Conservation (phyloP, 2,113 vertebrate species). For the Sminthopsis crassicaudata region DNA sequence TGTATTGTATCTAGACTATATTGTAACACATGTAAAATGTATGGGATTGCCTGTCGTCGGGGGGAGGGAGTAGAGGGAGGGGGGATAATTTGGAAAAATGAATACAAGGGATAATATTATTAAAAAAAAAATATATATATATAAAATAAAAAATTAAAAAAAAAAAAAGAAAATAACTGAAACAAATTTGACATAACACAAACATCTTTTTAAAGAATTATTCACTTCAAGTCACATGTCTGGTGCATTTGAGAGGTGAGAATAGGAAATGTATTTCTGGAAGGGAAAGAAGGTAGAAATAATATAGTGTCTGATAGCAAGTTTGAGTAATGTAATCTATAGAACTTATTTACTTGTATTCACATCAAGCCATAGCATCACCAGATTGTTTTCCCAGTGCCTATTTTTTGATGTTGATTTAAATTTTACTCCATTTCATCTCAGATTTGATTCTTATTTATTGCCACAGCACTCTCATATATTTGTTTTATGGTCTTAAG, state of each 20-base stretch:
- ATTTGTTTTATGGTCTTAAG: neutral
- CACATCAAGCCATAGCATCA: neutral
- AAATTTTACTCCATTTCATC: neutral
- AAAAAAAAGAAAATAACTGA: neutral
- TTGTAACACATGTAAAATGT: too few relatives aligned
- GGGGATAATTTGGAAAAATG: too few relatives aligned
- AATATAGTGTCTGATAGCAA: neutral
- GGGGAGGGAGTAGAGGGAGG: too few relatives aligned
- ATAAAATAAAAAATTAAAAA: too few relatives aligned
- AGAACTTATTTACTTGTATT: neutral
- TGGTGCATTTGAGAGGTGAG: neutral
- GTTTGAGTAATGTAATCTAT: neutral
- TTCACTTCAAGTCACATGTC: neutral
- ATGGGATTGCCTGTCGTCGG: too few relatives aligned
- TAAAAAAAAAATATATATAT: too few relatives aligned
- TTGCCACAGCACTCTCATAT: fast-evolving
- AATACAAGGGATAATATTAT: too few relatives aligned
- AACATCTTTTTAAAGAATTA: neutral
- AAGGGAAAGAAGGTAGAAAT: neutral
- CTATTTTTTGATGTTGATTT: neutral
- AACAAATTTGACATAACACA: neutral
- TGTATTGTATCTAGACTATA: too few relatives aligned
- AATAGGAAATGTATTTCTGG: neutral
- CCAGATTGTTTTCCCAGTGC: too few relatives aligned
- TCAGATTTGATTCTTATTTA: fast-evolving